A percentile compares a stretch with the other conserved stretches of the same genome.
These are phyloP conservation scores for Sarcophaga variegata DNA, from an alignment of 2,888 invertebrate genomes.

Conservation along the genomic window DNA sequence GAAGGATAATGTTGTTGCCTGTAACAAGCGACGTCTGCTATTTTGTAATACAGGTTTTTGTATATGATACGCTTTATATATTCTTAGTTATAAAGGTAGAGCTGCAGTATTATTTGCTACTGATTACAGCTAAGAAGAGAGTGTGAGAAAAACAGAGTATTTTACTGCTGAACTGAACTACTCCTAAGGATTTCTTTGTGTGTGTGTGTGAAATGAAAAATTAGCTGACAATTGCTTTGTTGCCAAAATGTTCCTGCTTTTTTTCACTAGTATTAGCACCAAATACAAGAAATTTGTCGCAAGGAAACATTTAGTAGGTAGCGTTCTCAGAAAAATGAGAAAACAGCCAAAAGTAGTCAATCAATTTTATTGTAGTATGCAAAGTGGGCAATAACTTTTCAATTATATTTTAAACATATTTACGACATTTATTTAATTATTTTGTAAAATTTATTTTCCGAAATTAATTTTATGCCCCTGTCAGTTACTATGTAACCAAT, in stretches of 20 bases:
- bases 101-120: background rate
- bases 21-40: background rate
- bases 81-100: too few species aligned
- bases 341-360: background rate
- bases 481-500: constrained; percentile 26
- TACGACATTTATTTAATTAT: background rate
- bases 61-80: too few species aligned
- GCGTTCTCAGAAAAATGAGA: background rate
- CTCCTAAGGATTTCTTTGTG: background rate
- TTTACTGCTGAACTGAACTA: background rate
- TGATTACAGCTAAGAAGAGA: background rate
- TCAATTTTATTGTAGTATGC: background rate
- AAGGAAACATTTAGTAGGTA: background rate
- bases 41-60: too few species aligned
- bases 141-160: too few species aligned
- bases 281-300: too few species aligned
- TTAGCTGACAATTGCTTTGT: constrained; percentile 47
- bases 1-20: constrained; percentile 20
- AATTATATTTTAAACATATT: background rate
- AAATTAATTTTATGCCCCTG: constrained; percentile 28
- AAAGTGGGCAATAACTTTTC: background rate
- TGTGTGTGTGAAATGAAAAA: constrained; percentile 23
- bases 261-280: too few species aligned
- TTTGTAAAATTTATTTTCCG: background rate
- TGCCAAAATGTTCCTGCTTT: background rate